These are phyloP conservation scores for Oeneis ivallda DNA, from an alignment of 2,888 invertebrate species.

Conservation along the genomic window DNA sequence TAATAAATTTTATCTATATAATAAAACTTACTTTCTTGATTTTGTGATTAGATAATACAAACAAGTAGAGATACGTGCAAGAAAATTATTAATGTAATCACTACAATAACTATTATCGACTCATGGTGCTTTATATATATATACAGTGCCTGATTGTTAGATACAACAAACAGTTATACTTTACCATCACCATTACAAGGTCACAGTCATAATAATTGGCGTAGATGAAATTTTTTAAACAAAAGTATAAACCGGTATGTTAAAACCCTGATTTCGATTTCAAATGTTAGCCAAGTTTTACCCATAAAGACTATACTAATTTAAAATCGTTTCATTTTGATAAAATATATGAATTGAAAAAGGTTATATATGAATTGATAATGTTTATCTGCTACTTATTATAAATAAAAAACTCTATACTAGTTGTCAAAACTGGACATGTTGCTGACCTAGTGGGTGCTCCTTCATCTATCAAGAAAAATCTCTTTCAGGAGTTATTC, in stretches of 20 bases:
- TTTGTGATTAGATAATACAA: slow-evolving; percentile 6
- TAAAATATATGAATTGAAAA: not conserved
- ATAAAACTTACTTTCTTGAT: not conserved
- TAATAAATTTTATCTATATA: not conserved
- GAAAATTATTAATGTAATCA: not conserved
- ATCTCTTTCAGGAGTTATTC: no score
- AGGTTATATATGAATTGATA: no score
- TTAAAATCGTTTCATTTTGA: not conserved
- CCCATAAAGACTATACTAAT: not conserved
- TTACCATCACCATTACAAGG: slow-evolving; percentile 8
- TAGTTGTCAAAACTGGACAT: no score
- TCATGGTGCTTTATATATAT: slow-evolving; percentile 1
- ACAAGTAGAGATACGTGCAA: slow-evolving; percentile 18
- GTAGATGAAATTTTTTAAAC: not conserved
- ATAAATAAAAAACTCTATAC: no score
- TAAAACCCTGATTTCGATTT: not conserved
- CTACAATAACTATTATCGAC: not conserved
- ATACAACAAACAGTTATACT: not conserved
- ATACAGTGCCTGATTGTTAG: slow-evolving; percentile 10
- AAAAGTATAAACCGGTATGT: not conserved
- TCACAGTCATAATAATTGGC: not conserved
- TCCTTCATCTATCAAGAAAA: no score
- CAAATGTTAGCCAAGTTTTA: not conserved
- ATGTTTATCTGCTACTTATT: no score
- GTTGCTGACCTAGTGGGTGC: no score